Conservation (phyloP, 2,888 invertebrate genomes). For the Scelioninae gen. 1 region DNA sequence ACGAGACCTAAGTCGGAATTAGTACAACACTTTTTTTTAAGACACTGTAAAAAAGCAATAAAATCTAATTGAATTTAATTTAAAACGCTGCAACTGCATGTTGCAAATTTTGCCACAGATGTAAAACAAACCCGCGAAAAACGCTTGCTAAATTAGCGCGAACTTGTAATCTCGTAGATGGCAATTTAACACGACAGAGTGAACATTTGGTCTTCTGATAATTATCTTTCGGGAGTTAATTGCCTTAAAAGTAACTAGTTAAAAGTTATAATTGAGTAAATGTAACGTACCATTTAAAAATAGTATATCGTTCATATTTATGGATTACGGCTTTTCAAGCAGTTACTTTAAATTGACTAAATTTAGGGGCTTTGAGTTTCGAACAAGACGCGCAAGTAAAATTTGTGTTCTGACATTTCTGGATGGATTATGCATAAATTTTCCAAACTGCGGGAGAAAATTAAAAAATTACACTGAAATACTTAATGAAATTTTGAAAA, state of each 20-base stretch:
- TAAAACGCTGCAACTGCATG: too few species aligned
- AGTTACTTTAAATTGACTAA: slow-evolving; percentile 23
- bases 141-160: slow-evolving; percentile 31
- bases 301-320: slow-evolving; percentile 45
- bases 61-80: too few species aligned
- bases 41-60: too few species aligned
- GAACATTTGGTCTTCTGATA: slow-evolving; percentile 58
- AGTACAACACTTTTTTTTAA: too few species aligned
- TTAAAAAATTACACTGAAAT: too few species aligned
- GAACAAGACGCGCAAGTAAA: too few species aligned
- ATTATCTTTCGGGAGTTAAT: slow-evolving; percentile 57
- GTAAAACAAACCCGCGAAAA: slow-evolving; percentile 36
- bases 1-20: too few species aligned
- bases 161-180: slow-evolving; percentile 49
- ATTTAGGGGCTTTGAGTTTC: slow-evolving; percentile 23
- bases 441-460: too few species aligned
- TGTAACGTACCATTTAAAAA: slow-evolving; percentile 51
- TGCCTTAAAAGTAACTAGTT: slow-evolving; percentile 50
- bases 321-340: slow-evolving; percentile 15
- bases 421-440: too few species aligned
- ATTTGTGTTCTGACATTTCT: too few species aligned
- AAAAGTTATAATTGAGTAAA: slow-evolving; percentile 58
- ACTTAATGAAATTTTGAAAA: too few species aligned
- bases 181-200: slow-evolving; percentile 59
- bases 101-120: slow-evolving; percentile 28